These are phyloP conservation scores for Microctenopoma stevenorrisi DNA, from an alignment of 2,797 vertebrate genomes.

Conservation along the genomic window DNA sequence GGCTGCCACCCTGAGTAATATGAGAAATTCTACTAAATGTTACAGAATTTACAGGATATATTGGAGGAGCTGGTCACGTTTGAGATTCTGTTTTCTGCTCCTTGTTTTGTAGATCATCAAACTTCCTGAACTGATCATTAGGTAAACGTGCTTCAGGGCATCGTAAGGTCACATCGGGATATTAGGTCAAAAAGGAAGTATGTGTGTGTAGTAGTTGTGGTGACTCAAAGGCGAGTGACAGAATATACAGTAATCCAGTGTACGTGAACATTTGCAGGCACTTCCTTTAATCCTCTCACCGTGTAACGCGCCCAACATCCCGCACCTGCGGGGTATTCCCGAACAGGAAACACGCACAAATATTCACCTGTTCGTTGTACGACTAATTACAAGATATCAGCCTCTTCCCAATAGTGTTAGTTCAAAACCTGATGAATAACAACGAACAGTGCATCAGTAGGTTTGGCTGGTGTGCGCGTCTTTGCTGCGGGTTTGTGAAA, in stretches of 20 bases:
- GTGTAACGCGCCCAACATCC: background rate
- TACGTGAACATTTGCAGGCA: constrained; percentile 19
- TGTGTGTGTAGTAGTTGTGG: background rate
- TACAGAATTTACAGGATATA: background rate
- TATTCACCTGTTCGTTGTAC: background rate
- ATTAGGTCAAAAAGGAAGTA: background rate
- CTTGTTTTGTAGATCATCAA: background rate
- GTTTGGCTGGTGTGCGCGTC: too few relatives aligned
- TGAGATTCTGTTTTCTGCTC: background rate
- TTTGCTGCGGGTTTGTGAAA: too few relatives aligned
- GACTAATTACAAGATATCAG: background rate
- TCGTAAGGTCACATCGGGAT: too few relatives aligned
- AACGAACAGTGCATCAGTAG: too few relatives aligned
- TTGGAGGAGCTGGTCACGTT: too few relatives aligned
- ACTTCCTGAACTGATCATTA: background rate
- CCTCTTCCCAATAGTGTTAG: too few relatives aligned
- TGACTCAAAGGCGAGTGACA: constrained; percentile 10
- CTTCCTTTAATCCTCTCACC: background rate
- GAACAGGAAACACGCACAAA: background rate
- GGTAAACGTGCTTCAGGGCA: background rate
- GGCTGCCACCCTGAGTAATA: background rate
- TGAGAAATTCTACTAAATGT: background rate
- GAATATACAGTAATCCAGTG: background rate
- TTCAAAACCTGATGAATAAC: too few relatives aligned
- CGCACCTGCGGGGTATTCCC: background rate